Percentiles rank a stretch among this genome's conserved stretches.
Evolutionary conservation across 2,113 vertebrate genomes (phyloP).

Genomic region (Oenanthe oenanthe): DNA sequence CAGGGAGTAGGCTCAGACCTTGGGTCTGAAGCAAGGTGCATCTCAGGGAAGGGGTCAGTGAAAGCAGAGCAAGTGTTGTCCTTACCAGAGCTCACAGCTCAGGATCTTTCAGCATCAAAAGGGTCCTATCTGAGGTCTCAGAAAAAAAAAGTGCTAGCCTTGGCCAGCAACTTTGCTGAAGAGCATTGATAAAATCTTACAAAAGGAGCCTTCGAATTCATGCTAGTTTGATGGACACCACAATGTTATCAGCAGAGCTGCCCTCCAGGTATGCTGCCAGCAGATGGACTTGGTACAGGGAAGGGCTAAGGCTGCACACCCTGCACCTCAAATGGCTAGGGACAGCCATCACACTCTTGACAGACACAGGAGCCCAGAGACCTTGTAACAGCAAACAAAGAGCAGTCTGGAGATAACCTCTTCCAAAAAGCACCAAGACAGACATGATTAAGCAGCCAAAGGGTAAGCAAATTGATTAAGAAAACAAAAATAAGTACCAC

Average conservation of each 20-base stretch:
- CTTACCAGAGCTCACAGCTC: background rate
- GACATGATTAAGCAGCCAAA: background rate
- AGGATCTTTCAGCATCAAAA: background rate
- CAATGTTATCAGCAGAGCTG: background rate
- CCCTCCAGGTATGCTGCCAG: background rate
- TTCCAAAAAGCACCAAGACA: fast-evolving
- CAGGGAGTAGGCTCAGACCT: background rate
- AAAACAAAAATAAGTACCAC: background rate
- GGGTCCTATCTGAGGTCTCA: background rate
- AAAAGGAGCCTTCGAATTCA: background rate
- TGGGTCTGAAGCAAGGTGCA: background rate
- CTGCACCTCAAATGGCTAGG: background rate
- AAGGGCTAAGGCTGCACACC: background rate
- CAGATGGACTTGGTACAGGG: fast-evolving
- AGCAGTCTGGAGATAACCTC: background rate
- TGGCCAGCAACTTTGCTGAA: background rate
- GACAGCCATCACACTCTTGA: background rate
- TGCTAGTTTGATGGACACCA: background rate
- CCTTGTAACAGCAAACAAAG: background rate
- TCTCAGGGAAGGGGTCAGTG: background rate
- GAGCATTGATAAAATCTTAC: background rate
- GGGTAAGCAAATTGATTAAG: background rate
- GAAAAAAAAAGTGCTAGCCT: background rate
- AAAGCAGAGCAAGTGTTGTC: background rate
- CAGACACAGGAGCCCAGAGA: background rate